Conservation (phyloP, 2,888 invertebrate species). For the Idaea biselata region DNA sequence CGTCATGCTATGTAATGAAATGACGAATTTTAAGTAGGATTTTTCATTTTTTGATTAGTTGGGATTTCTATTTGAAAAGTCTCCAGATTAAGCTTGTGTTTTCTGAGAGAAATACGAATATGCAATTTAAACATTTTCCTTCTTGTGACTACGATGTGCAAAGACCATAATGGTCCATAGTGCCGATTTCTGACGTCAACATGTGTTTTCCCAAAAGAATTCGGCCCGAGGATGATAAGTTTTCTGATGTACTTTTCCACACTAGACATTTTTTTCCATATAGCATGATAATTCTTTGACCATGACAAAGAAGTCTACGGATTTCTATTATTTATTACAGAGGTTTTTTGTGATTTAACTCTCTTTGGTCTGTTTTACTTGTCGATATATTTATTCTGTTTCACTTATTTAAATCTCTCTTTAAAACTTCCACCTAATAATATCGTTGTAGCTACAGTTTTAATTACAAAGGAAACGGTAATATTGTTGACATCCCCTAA, state of each 20-base stretch:
- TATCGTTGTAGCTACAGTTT: conserved; percentile 8
- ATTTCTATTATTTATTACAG: too few relatives aligned
- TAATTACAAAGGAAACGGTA: conserved; percentile 40
- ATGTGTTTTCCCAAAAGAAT: too few relatives aligned
- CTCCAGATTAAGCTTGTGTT: not conserved
- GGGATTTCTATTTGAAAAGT: conserved; percentile 26
- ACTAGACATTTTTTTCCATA: too few relatives aligned
- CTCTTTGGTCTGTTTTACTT: not conserved
- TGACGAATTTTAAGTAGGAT: conserved; percentile 16
- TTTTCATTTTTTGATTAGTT: conserved; percentile 20
- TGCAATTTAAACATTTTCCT: not conserved
- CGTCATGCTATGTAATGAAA: conserved; percentile 35
- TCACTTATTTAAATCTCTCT: not conserved
- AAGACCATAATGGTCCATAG: not conserved
- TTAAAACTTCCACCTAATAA: not conserved
- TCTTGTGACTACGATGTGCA: not conserved
- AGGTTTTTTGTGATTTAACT: not conserved
- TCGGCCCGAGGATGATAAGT: too few relatives aligned
- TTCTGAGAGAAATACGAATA: not conserved
- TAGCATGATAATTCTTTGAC: too few relatives aligned
- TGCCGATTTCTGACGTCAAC: too few relatives aligned
- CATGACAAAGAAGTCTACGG: too few relatives aligned
- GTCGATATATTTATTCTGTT: not conserved
- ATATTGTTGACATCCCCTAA: conserved; percentile 46
- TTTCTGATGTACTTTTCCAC: too few relatives aligned